Evolutionary conservation across 2,797 vertebrate genomes (phyloP), one percentile per base, ranked within the genome.

Genomic region (Lacerta viridis): DNA sequence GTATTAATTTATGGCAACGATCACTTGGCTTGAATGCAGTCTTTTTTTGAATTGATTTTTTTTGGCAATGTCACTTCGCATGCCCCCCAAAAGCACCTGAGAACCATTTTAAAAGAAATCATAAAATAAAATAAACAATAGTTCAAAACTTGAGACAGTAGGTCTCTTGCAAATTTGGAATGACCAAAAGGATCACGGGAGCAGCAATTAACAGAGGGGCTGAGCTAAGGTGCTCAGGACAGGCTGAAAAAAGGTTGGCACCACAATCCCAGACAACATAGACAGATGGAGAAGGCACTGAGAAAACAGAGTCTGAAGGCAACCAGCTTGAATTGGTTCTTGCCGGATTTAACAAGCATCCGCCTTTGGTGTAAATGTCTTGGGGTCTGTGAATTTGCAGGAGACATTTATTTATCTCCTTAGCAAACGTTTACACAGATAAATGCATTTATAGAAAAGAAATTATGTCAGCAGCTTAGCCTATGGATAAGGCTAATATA

Each of bases 401-500:
- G 27, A 83, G 61, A 77, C 50, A 33, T 39, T 17, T 15, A 36
- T 36, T 78, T 77, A 17, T 55, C 27, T 61, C 39, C 46, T 43
- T 79, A 76, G 59, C 72, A 6, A 59, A 39, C 39, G 50, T 79
- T 33, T 72, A 23, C 17, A 39, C 61, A 78, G 72, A 55, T 41
- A 41, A 68, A 88, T 88, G 66, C n/a, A 61, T 72, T 41, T 11
- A 74, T 25, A 17, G 25, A 27, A 17, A 50, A 83, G 50, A 72
- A 88, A 59, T 46, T 29, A 20, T 85, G 79, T 64, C 76, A 84
- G 50, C 66, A 84, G 29, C 25, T 69, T 20, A 41, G 29, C 15
- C 9, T 23, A 68, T 7, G 33, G 64, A 59, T 11, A 72, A 15
- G 39, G 33, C 29, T 84, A 88, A 84, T 80, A 88, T 64, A 80